These are phyloP conservation scores for Encarsia formosa DNA, from an alignment of 2,888 invertebrate species.

Conservation along the genomic window DNA sequence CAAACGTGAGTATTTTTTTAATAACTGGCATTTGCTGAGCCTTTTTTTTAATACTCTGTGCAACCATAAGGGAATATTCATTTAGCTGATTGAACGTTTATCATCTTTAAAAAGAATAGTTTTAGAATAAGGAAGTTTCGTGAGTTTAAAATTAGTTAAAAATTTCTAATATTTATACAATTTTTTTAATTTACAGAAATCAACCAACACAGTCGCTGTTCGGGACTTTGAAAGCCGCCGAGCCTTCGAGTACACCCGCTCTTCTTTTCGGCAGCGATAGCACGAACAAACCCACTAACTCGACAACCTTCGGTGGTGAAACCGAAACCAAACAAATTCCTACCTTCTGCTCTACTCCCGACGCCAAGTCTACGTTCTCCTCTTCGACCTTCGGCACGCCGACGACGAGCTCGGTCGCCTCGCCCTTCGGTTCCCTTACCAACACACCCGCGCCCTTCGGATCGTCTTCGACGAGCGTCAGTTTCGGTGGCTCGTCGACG, in stretches of 20 bases:
- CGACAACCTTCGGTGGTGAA: slow-evolving; percentile 32
- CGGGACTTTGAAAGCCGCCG: slow-evolving; percentile 8
- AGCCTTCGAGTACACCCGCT: not conserved
- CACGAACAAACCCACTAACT: slow-evolving; percentile 25
- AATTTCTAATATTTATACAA: no score
- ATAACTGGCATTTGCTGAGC: no score
- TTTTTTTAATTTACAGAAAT: slow-evolving; percentile 19
- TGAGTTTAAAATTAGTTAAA: no score
- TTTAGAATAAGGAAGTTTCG: no score
- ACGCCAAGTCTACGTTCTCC: slow-evolving; percentile 6
- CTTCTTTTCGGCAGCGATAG: not conserved
- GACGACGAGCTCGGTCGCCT: not conserved
- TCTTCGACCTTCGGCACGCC: slow-evolving; percentile 24
- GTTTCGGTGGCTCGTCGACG: no score
- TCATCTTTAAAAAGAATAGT: no score
- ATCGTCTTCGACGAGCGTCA: no score
- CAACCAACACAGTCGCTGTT: slow-evolving; percentile 17
- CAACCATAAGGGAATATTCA: no score
- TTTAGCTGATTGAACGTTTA: no score
- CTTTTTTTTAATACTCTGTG: no score
- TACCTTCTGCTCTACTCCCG: slow-evolving; percentile 29
- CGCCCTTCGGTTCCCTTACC: slow-evolving; percentile 13
- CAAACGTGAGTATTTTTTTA: no score
- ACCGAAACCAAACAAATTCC: slow-evolving; percentile 32
- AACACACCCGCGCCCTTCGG: slow-evolving; percentile 7